Percentiles rank a stretch among this genome's conserved stretches.
Evolutionary conservation across 1,140 invertebrate species (phyloP).

Genomic region (Coboldia fuscipes): DNA sequence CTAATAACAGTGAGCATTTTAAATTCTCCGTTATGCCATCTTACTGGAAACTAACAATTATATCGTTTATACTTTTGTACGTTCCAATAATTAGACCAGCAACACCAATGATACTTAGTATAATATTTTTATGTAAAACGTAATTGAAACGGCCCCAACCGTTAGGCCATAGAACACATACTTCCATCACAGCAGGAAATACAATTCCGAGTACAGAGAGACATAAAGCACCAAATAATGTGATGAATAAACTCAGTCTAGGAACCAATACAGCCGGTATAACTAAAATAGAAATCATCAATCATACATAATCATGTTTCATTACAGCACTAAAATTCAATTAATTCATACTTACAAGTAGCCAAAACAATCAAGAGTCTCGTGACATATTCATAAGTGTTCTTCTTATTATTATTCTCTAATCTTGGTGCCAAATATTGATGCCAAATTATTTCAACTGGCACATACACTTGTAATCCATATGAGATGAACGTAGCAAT

Average conservation of each 20-base stretch:
- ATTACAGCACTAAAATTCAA: background rate
- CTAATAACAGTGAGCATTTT: too few species aligned
- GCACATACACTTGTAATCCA: slow-evolving; percentile 85
- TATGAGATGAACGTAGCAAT: slow-evolving; percentile 79
- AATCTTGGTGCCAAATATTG: slow-evolving; percentile 36
- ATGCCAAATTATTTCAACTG: slow-evolving; percentile 74
- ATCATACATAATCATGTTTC: slow-evolving; percentile 1
- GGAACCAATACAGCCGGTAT: slow-evolving; percentile 56
- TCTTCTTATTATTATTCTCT: slow-evolving; percentile 22
- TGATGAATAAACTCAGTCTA: slow-evolving; percentile 69
- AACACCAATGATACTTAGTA: slow-evolving; percentile 45
- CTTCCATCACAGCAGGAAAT: slow-evolving; percentile 72
- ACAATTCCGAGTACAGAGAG: slow-evolving; percentile 71
- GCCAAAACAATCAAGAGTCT: slow-evolving; percentile 39
- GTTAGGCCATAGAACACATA: slow-evolving; percentile 47
- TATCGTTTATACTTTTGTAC: slow-evolving; percentile 50
- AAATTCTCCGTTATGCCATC: too few species aligned
- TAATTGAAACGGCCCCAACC: slow-evolving; percentile 34
- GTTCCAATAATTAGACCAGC: slow-evolving; percentile 57
- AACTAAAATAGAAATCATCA: slow-evolving; percentile 31
- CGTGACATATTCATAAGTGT: slow-evolving; percentile 37
- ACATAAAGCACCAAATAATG: slow-evolving; percentile 62
- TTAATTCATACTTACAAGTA: slow-evolving; percentile 42
- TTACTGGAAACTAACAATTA: slow-evolving; percentile 13
- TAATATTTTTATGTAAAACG: slow-evolving; percentile 40